Conservation (phyloP, 2,888 invertebrate species). For the Andrena minutula region DNA sequence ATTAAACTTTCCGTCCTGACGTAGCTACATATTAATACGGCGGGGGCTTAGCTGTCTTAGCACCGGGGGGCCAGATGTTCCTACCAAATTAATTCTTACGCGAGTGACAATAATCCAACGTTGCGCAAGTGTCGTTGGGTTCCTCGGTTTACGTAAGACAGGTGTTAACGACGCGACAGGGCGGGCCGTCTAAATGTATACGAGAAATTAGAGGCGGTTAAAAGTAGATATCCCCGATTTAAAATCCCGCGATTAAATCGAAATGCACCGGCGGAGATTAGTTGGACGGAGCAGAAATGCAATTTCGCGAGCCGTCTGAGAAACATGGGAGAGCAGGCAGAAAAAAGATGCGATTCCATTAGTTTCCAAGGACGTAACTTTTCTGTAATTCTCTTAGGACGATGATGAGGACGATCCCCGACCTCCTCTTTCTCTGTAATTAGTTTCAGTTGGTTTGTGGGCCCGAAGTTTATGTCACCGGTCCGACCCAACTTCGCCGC, state of each 20-base stretch:
- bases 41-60: conserved; percentile 28
- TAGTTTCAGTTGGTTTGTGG: conserved; percentile 55
- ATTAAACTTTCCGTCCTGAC: neutral
- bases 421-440: conserved; percentile 60
- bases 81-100: conserved; percentile 21
- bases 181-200: neutral
- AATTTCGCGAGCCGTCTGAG: conserved; percentile 46
- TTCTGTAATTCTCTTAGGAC: conserved; percentile 64
- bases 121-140: conserved; percentile 24
- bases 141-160: neutral
- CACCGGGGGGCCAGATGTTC: neutral
- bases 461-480: conserved; percentile 49
- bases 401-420: conserved; percentile 47
- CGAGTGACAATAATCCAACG: conserved; percentile 1
- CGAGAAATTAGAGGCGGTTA: neutral
- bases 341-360: conserved; percentile 52
- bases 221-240: conserved; percentile 10
- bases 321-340: conserved; percentile 6
- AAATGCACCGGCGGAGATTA: conserved; percentile 43
- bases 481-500: conserved; percentile 26
- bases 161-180: neutral
- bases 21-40: neutral
- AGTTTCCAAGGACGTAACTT: conserved; percentile 54
- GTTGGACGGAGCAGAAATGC: conserved; percentile 42
- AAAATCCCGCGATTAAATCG: conserved; percentile 35